phyloP scores from a whole-genome alignment of 2,797 vertebrate genomes.

The Euphonia xanthogaster region DNA sequence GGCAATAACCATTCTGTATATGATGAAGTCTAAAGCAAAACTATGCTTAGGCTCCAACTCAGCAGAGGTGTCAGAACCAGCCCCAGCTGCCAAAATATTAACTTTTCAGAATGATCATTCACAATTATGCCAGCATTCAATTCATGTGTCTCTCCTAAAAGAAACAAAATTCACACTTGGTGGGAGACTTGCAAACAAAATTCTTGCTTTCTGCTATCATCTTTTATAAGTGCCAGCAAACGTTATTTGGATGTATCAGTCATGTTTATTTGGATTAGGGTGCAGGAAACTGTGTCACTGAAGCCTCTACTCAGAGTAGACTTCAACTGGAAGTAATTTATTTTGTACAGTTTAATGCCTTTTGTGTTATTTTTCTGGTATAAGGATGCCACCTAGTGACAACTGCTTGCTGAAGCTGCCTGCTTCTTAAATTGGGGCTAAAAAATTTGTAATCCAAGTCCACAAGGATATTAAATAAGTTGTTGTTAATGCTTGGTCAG shows the following conservation, averaged over 20 bases:
- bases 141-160: background rate
- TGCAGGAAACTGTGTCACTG: background rate
- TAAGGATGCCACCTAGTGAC: conserved; percentile 83
- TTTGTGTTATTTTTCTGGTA: conserved; percentile 2
- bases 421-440: background rate
- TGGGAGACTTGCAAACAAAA: background rate
- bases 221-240: background rate
- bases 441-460: background rate
- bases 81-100: background rate
- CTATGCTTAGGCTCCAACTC: fast-evolving
- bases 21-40: background rate
- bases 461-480: background rate
- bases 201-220: background rate
- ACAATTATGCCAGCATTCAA: background rate
- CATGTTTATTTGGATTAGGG: background rate
- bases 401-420: background rate
- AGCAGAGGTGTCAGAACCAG: background rate
- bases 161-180: background rate
- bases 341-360: background rate
- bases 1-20: background rate
- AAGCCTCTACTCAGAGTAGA: background rate
- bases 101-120: background rate
- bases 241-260: background rate
- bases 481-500: background rate
- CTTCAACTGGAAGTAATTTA: background rate